Percentiles rank a stretch among this genome's conserved stretches.
Evolutionary conservation across 2,888 invertebrate species (phyloP).

Genomic region (Augochlorella aurata): DNA sequence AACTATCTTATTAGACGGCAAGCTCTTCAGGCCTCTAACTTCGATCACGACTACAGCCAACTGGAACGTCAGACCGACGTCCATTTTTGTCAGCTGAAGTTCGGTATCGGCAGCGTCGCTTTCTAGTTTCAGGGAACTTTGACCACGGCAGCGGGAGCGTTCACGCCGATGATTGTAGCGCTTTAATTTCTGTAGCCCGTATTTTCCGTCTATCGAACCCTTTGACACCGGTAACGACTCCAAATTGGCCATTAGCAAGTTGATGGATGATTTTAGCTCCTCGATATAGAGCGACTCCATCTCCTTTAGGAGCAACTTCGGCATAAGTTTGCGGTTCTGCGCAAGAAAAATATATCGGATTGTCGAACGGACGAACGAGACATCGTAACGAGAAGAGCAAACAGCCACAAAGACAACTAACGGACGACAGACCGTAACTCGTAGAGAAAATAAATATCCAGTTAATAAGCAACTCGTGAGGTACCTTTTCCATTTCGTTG

Average conservation of each 20-base stretch:
- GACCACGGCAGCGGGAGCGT: conserved; percentile 85
- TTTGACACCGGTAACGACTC: conserved; percentile 99
- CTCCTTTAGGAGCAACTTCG: conserved; percentile 99
- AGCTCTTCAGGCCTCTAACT: conserved; percentile 97
- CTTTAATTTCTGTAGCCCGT: conserved; percentile 98
- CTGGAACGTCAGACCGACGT: conserved; percentile 98
- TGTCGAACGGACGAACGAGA: too few species aligned
- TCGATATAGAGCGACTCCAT: conserved; percentile 99
- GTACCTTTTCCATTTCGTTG: conserved; percentile 97
- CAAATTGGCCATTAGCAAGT: conserved; percentile 98
- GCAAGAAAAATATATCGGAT: conserved; percentile 3
- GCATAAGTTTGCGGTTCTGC: conserved; percentile 98
- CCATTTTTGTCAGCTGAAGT: conserved; percentile 97
- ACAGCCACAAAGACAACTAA: conserved; percentile 37
- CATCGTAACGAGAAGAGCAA: neutral
- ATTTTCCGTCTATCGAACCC: conserved; percentile 98
- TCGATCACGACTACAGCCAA: conserved; percentile 99
- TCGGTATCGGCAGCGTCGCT: conserved; percentile 97
- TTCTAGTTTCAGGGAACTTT: conserved; percentile 96
- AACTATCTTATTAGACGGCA: conserved; percentile 98
- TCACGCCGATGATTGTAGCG: conserved; percentile 93
- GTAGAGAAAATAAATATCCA: too few species aligned
- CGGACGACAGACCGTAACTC: too few species aligned
- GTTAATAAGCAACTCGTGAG: too few species aligned
- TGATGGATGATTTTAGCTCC: conserved; percentile 98